phyloP scores from a whole-genome alignment of 2,113 vertebrate species.

The Numenius arquata region DNA sequence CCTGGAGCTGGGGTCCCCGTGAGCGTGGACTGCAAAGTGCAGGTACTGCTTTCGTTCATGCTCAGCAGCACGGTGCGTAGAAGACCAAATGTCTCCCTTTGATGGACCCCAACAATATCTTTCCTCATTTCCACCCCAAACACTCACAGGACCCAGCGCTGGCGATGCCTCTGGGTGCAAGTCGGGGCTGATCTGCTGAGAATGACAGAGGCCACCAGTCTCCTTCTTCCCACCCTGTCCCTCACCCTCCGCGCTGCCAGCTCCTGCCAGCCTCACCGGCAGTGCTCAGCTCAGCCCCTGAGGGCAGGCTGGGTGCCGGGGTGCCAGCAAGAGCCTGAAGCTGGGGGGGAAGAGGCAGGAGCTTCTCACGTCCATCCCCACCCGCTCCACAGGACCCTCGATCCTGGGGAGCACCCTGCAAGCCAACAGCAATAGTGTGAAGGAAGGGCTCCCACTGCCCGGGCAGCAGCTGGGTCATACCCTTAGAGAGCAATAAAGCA shows the following conservation, averaged over 20 bases:
- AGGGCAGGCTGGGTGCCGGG: not conserved
- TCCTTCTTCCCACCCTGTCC: not conserved
- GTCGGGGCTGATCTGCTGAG: not conserved
- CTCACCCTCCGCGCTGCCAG: fast-evolving
- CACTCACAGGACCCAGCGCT: not conserved
- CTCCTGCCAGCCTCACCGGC: not conserved
- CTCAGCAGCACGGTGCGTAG: fast-evolving
- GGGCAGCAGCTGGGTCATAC: not conserved
- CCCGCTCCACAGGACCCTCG: fast-evolving
- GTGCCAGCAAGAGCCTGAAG: not conserved
- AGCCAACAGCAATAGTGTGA: not conserved
- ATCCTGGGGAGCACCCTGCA: not conserved
- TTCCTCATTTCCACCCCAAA: not conserved
- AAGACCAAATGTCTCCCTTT: not conserved
- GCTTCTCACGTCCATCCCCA: not conserved
- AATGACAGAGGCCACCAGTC: not conserved
- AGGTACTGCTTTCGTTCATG: constrained; percentile 71
- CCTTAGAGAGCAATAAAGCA: not conserved
- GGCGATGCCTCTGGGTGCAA: not conserved
- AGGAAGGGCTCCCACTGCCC: not conserved
- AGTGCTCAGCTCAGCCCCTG: not conserved
- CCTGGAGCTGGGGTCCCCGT: constrained; percentile 88
- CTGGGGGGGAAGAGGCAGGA: not conserved
- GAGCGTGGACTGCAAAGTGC: constrained; percentile 86
- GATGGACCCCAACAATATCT: not conserved